Base-by-base conservation (phyloP, 2,797 vertebrate genomes). In the Oryzias dopingdopingensis region DNA sequence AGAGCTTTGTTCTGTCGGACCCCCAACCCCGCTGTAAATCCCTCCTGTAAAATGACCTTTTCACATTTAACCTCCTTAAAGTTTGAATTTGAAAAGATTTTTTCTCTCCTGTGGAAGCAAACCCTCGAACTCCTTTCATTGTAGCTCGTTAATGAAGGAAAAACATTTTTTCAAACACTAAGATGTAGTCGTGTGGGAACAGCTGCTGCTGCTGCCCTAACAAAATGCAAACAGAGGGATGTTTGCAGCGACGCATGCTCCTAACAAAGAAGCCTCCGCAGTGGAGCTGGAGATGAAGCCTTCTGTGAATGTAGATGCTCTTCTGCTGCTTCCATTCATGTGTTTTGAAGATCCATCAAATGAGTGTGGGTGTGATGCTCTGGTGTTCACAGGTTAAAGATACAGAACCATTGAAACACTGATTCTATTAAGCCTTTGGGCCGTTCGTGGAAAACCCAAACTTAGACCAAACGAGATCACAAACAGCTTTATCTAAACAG, bases 1-100 rank as follows among this genome's bases (percentile, higher is more conserved):
- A 20, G 52, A 3, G 56, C 72, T 82, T 77, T 79, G 72, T 74
- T 84, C 59, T 62, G 4, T 32, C 32, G 32, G 32, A 37, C 32
- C 32, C 32, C 29, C 1, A 50, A 22, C 54, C 49, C 53, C 44
- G 6, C 45, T 4, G n/a, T 56, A 69, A 44, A 57, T 67, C 74
- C 67, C 56, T 49, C 45, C 41, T 59, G 41, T 29, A 41, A 63
- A 40, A 51, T 43, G 58, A n/a, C 49, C 32, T 68, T 60, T 76
- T 42, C 32, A 37, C 32, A 37, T 37, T 37, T 37, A 12, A 12
- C 32, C 2, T 37, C 32, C 10, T 12, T 13, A 37, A 37, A 37
- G 32, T 37, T 37, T 37, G 32, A 37, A 12, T 37, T 37, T 3
- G 2, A 37, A 12, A 37, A 10, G 32, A 37, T 52, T 67, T 61